These are phyloP conservation scores for Xenopus tropicalis DNA, from an alignment of 2,113 vertebrate genomes.

Conservation along the genomic window UCB_Xtro_10.0 CM004444.2:128605501-128606000, in stretches of 20 bases:
- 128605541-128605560: constrained; percentile 37
- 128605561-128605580: no score
- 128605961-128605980: constrained; percentile 36
- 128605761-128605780: neutral
- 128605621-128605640: no score
- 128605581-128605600: no score
- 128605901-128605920: constrained; percentile 43
- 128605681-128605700: no score
- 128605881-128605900: constrained; percentile 38
- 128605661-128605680: neutral
- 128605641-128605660: constrained; percentile 5
- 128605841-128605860: constrained; percentile 34
- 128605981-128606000: constrained; percentile 38
- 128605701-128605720: neutral
- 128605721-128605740: neutral
- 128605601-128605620: no score
- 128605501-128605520: constrained; percentile 47
- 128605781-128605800: constrained; percentile 2
- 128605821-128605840: constrained; percentile 25
- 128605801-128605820: constrained; percentile 17
- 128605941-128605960: constrained; percentile 34
- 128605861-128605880: constrained; percentile 39
- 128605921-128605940: constrained; percentile 33
- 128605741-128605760: neutral
- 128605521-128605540: constrained; percentile 33